Evolutionary conservation across 2,888 invertebrate species (phyloP).

Genomic region (Lucinisca nassula): DNA sequence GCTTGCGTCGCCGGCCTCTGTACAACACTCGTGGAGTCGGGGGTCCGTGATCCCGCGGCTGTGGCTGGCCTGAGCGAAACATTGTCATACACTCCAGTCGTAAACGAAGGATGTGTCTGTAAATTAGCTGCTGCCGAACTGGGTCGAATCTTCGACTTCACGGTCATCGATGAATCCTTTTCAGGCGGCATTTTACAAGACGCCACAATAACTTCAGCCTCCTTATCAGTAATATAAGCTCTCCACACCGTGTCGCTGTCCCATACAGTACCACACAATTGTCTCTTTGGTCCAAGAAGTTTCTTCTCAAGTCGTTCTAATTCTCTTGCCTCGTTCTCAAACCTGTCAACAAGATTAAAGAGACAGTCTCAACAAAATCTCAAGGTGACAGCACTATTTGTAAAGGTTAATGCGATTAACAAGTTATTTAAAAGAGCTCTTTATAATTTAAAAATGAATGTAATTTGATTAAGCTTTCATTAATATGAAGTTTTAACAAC

Average conservation of each 20-base stretch:
- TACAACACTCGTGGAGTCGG: conserved; percentile 45
- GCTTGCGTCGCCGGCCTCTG: conserved; percentile 84
- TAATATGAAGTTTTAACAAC: too few species aligned
- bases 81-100: conserved; percentile 83
- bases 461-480: too few species aligned
- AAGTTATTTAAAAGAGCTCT: too few species aligned
- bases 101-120: conserved; percentile 84
- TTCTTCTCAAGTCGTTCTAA: background rate
- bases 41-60: conserved; percentile 71
- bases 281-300: background rate
- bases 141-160: conserved; percentile 82
- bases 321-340: conserved; percentile 11
- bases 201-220: background rate
- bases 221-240: background rate
- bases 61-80: conserved; percentile 79
- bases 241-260: background rate
- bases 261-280: background rate
- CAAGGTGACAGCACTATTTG: too few species aligned
- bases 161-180: conserved; percentile 55
- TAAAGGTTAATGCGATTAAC: too few species aligned
- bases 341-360: conserved; percentile 1
- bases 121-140: conserved; percentile 86
- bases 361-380: background rate
- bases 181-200: conserved; percentile 55
- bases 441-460: too few species aligned